Conservation (phyloP, 2,888 invertebrate species). For the Ectropis crepuscularia region DNA sequence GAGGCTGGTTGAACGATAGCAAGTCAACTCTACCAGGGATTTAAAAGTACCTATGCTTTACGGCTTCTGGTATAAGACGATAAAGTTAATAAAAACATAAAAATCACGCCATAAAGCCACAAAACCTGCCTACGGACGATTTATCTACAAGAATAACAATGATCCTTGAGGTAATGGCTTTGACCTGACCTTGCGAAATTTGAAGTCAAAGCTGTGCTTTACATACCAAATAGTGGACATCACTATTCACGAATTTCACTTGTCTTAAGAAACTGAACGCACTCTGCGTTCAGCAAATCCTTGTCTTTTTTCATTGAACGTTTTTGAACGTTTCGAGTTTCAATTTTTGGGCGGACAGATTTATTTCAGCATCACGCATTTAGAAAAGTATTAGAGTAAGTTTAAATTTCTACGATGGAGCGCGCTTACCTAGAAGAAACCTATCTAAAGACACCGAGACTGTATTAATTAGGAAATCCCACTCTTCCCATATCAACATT, state of each 20-base stretch:
- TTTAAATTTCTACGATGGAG: no score
- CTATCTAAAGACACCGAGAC: no score
- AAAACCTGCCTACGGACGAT: slow-evolving; percentile 6
- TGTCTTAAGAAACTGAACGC: neutral
- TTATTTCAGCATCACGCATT: no score
- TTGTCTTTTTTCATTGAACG: neutral
- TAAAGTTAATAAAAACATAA: slow-evolving; percentile 7
- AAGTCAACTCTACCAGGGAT: no score
- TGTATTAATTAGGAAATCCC: no score
- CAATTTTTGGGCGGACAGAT: no score
- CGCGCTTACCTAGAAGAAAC: no score
- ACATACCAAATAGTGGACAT: slow-evolving; percentile 24
- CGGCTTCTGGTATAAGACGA: slow-evolving; percentile 2
- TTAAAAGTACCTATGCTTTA: neutral
- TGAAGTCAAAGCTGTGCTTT: slow-evolving; percentile 32
- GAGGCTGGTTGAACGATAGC: no score
- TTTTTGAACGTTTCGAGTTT: neutral
- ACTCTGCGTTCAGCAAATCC: neutral
- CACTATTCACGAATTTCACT: slow-evolving; percentile 18
- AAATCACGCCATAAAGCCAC: slow-evolving; percentile 2
- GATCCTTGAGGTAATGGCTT: slow-evolving; percentile 20
- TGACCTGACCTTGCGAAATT: slow-evolving; percentile 30
- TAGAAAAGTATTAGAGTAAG: no score
- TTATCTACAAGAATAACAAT: slow-evolving; percentile 15
- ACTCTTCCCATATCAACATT: no score